A percentile compares a stretch with the other conserved stretches of the same genome.
Conservation (phyloP, 2,113 vertebrate genomes). For the Trichechus manatus region DNA sequence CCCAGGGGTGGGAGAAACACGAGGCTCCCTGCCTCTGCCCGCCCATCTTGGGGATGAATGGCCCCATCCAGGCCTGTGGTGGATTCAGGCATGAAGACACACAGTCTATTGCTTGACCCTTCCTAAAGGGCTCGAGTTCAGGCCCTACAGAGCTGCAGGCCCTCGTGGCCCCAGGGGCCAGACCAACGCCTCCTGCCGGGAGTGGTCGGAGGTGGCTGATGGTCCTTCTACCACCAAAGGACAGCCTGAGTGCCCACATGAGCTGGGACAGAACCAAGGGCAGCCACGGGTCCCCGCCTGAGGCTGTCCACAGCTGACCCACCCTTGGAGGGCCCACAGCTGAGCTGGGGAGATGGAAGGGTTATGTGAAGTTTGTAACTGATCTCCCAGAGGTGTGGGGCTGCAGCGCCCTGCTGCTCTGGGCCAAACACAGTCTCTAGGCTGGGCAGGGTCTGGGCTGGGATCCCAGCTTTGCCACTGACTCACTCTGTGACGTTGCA, state of each 20-base stretch:
- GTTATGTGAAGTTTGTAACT: accelerated
- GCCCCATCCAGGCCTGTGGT: neutral
- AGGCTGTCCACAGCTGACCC: neutral
- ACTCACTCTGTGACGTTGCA: neutral
- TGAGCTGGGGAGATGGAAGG: neutral
- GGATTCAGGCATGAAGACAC: neutral
- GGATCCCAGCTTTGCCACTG: neutral
- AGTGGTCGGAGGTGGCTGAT: accelerated
- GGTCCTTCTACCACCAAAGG: neutral
- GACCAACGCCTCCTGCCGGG: accelerated
- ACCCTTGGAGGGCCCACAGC: neutral
- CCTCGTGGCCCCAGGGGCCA: neutral
- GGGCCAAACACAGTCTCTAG: too few species aligned
- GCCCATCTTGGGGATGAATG: accelerated
- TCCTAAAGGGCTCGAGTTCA: neutral
- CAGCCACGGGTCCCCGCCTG: accelerated
- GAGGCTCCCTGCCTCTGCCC: too few species aligned
- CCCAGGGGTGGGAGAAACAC: too few species aligned
- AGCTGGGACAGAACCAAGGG: neutral
- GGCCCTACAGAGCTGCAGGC: neutral
- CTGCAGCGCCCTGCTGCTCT: too few species aligned
- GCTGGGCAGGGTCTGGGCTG: neutral
- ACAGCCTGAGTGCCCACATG: too few species aligned
- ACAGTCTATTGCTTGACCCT: too few species aligned
- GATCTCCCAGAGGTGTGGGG: too few species aligned